A percentile compares a stretch with the other conserved stretches of the same genome.
These are phyloP conservation scores for Drosophila varians DNA, from an alignment of 1,140 invertebrate genomes.

Conservation along the genomic window DNA sequence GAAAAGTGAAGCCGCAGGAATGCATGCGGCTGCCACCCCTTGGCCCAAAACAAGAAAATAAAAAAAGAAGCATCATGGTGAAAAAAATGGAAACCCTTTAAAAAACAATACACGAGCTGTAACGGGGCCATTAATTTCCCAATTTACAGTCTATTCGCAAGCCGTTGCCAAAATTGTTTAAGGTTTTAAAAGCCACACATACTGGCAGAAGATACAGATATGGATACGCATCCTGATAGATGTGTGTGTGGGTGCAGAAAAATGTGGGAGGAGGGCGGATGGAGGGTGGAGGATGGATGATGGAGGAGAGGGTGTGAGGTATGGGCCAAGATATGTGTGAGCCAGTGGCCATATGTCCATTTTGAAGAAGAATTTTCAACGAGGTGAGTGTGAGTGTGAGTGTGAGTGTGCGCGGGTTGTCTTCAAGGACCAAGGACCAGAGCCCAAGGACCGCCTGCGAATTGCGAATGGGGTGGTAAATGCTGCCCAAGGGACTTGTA, in stretches of 20 bases:
- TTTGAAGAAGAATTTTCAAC: conserved; percentile 62
- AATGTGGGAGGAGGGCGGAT: not conserved
- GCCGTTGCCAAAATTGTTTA: conserved; percentile 80
- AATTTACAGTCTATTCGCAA: conserved; percentile 82
- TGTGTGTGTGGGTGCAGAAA: conserved; percentile 19
- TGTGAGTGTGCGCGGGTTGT: conserved; percentile 34
- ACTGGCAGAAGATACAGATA: conserved; percentile 30
- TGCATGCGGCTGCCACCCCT: conserved; percentile 3
- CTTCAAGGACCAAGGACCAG: conserved; percentile 15
- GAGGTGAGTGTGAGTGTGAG: conserved; percentile 54
- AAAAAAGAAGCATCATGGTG: conserved; percentile 11
- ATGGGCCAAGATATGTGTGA: conserved; percentile 21
- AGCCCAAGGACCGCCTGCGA: conserved; percentile 52
- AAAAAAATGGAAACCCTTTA: conserved; percentile 59
- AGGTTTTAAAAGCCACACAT: conserved; percentile 71
- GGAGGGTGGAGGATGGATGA: not conserved
- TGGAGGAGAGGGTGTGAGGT: not conserved
- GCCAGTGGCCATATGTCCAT: conserved; percentile 81
- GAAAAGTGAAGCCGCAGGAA: conserved; percentile 27
- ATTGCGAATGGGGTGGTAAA: conserved; percentile 82
- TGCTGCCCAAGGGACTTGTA: conserved; percentile 82
- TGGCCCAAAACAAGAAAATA: conserved; percentile 4
- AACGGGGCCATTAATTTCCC: conserved; percentile 79
- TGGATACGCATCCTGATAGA: conserved; percentile 56
- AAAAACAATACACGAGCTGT: conserved; percentile 79